These are phyloP conservation scores for Agrilus mali DNA, from an alignment of 2,888 invertebrate genomes.

Conservation along the genomic window DNA sequence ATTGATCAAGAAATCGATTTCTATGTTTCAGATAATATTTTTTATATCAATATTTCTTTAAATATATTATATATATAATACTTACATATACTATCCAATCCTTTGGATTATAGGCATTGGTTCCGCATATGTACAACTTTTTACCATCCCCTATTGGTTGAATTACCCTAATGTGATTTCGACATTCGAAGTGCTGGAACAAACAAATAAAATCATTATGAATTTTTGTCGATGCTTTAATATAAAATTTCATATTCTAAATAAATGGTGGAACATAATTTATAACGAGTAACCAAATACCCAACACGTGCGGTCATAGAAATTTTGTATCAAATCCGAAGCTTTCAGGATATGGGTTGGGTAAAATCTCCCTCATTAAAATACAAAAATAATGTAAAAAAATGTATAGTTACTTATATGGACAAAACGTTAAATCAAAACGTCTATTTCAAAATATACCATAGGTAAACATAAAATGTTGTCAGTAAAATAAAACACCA, in stretches of 20 bases:
- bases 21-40: not conserved
- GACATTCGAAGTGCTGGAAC: conserved; percentile 84
- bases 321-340: not conserved
- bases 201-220: conserved; percentile 27
- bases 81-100: conserved; percentile 92
- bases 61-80: conserved; percentile 27
- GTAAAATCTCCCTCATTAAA: not conserved
- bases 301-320: not conserved
- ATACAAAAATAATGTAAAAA: not conserved
- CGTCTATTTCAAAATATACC: no score
- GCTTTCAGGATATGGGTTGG: not conserved
- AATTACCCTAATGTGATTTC: conserved; percentile 87
- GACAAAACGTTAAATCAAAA: no score
- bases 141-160: conserved; percentile 85
- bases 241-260: no score
- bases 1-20: no score
- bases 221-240: not conserved
- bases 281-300: not conserved
- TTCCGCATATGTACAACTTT: conserved; percentile 83
- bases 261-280: not conserved
- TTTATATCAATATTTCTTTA: not conserved
- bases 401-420: no score
- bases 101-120: conserved; percentile 89
- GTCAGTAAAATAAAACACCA: no score
- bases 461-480: no score